Base-by-base conservation (phyloP, 2,797 vertebrate genomes). In the Steatocranus sp. region DNA sequence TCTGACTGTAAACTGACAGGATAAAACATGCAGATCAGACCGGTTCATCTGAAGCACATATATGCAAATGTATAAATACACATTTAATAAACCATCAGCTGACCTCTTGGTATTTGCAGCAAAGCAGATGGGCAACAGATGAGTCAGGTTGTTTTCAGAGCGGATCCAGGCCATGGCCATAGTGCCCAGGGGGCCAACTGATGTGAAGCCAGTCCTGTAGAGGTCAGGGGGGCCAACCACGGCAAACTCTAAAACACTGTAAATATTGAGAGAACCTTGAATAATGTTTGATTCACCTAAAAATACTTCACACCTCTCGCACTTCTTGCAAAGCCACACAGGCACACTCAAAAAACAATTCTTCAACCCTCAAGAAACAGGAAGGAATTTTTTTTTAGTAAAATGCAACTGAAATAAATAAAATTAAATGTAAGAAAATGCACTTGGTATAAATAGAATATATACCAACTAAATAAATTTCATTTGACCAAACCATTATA, bases 1-100 rank as follows among this genome's bases (percentile, higher is more conserved):
- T 91, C 86, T 3, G 96, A 96, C 94, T 96, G 96, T 81, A 94
- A 91, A 87, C 96, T 96, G 92, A 78, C 86, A 83, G 92, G 74
- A 87, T 53, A 88, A 86, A 76, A 87, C 68, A n/a, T 50, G 73
- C 27, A 63, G 50, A 88, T 87, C 36, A 90, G 50, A 81, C 7
- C 3, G 6, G 23, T 15, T 58, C 17, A 53, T 23, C 14, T 4
- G 9, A 11, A 46, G 23, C 43, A n/a, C 43, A 73, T 48, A 73
- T 30, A 12, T 73, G 11, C 12, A 32, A 20, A 48, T 49, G 32
- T 15, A 23, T 58, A 46, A 11, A 46, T 36, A 36, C 14, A 25
- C 1, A 17, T 61, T 14, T 81, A 32, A 54, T 63, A 58, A 53
- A 10, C 2, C n/a, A 68, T 54, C 15, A 23, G 54, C 86, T 1